Base-by-base conservation (phyloP, 2,113 vertebrate genomes). In the Phalacrocorax brasilianus region DNA sequence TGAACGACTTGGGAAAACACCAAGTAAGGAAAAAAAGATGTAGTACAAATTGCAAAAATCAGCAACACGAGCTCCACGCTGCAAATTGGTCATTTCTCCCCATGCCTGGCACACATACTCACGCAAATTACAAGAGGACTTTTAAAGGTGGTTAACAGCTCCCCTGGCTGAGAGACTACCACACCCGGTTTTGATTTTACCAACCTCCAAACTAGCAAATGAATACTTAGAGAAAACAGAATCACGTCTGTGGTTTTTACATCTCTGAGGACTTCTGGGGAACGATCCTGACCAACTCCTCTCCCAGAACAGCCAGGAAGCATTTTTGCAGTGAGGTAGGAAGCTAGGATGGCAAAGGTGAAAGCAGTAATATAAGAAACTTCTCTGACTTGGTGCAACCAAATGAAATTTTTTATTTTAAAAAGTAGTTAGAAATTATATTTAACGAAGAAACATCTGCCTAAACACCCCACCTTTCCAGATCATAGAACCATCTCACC, bases 231-330 rank as follows among this genome's bases (percentile, higher is more conserved):
- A 21, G 62, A 52, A 81, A 74, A 3, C 27, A 32, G 62, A 85
- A 73, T 35, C 16, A 6, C 1, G 2, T 6, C 27, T 0, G 0
- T 73, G 28, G 30, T 40, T 70, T 86, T 79, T 26, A 40, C 0
- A 0, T 23, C 35, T 45, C 62, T 53, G 13, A 20, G 21, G 40
- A 9, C 9, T 63, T 74, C 63, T 17, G 15, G 38, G 9, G 42
- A 77, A 35, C 2, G 2, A 82, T 14, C 18, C 56, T 0, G 0
- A 24, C 8, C n/a, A 53, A 32, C 6, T 74, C 30, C 16, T n/a
- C 14, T 5, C 9, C 35, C n/a, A 20, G 28, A 47, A 23, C 8
- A 70, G 42, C 32, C 26, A 42, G 55, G n/a, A 73, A 71, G 24
- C 12, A 6, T 38, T 92, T 93, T 24, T 66, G 21, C 40, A 76